phyloP scores from a whole-genome alignment of 2,888 invertebrate genomes.

The Orgyia antiqua region DNA sequence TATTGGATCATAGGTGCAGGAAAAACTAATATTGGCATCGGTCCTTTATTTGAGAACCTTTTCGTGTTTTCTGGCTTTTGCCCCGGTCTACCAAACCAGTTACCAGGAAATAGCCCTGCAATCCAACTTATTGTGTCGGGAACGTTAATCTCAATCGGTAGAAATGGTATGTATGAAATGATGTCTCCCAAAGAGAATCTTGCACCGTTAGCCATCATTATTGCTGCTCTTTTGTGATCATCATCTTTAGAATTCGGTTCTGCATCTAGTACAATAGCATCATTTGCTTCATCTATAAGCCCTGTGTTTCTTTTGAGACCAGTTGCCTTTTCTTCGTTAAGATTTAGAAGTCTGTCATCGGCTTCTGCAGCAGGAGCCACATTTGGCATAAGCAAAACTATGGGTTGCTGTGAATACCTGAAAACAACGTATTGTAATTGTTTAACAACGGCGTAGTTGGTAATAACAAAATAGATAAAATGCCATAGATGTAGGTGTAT shows the following conservation, averaged over 20 bases:
- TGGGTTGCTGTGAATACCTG: constrained; percentile 38
- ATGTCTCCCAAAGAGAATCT: constrained; percentile 58
- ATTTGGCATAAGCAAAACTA: constrained; percentile 45
- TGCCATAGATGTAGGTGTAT: too few species aligned
- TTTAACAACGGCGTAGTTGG: too few species aligned
- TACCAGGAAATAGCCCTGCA: constrained; percentile 47
- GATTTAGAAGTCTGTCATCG: constrained; percentile 12
- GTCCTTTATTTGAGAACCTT: constrained; percentile 31
- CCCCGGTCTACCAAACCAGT: constrained; percentile 38
- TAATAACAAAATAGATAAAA: background rate
- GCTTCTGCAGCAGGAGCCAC: constrained; percentile 13
- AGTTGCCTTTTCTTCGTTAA: constrained; percentile 17
- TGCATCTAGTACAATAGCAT: constrained; percentile 51
- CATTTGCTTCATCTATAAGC: constrained; percentile 35
- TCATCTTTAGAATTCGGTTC: constrained; percentile 20
- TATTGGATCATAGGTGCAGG: constrained; percentile 22
- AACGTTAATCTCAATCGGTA: constrained; percentile 81
- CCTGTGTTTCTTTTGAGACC: constrained; percentile 25
- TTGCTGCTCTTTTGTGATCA: constrained; percentile 11
- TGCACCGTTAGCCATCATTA: constrained; percentile 38
- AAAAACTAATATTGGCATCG: constrained; percentile 41
- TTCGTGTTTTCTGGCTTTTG: constrained; percentile 27
- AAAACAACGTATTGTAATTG: constrained; percentile 12
- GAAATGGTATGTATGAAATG: constrained; percentile 73
- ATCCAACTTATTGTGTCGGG: constrained; percentile 76